Evolutionary conservation across 1,140 invertebrate species (phyloP), one percentile per base, ranked within the genome.

Genomic region (Spodoptera litura): DNA sequence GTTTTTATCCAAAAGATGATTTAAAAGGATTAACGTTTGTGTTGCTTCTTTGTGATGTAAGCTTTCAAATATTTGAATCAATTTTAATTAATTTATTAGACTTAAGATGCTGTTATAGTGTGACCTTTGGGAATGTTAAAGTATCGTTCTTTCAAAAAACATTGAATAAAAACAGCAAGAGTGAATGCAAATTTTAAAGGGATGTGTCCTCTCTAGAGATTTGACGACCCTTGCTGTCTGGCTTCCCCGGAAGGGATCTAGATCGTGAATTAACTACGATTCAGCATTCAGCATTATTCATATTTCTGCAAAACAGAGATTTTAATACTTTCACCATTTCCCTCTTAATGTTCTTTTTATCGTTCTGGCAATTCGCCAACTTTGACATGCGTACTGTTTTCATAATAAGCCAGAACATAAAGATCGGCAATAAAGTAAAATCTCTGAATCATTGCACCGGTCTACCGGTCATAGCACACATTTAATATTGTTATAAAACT

Each of bases 201-300:
- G 44, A 62, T 62, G n/a, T 62, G 61, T 13, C 15, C 61, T n/a
- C 35, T 15, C 9, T 31, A 44, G 61, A 38, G 15, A 15, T 15
- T 4, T 3, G 31, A 3, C 61, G 31, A 3, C 61, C 27, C 61
- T 35, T 38, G 9, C 61, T 62, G 61, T 62, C 61, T 62, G 35
- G 13, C 61, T 44, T 10, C 61, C 61, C 61, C 61, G 61, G 61
- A 62, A 62, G 61, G 35, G 35, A 62, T 62, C 35, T 62, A 62
- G 61, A 44, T 62, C 61, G 35, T 62, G 61, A 62, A 62, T 62
- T 62, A 62, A 62, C 61, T 64, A 44, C 44, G 35, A 31, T 31
- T 31, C 31, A 31, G 31, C 31, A 64, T 64, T 64, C 61, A 64
- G 9, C 59, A 62, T 62, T 62, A 62, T 64, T 64, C n/a, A 44